These are phyloP conservation scores for Pogonocherus hispidulus DNA, from an alignment of 2,888 invertebrate species.

Conservation along the genomic window DNA sequence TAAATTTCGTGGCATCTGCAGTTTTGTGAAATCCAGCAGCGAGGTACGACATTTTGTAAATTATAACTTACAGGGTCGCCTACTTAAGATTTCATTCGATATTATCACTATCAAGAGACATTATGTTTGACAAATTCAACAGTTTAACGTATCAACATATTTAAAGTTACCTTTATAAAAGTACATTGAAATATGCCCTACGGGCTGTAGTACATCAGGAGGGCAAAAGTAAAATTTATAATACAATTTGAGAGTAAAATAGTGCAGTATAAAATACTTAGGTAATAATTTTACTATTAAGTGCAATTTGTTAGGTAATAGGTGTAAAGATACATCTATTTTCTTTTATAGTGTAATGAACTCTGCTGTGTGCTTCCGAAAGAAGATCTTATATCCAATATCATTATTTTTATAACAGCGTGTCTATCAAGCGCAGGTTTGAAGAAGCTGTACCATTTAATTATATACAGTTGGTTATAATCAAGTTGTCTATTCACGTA, in stretches of 20 bases:
- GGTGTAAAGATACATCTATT: background rate
- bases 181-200: too few relatives aligned
- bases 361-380: constrained; percentile 21
- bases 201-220: too few relatives aligned
- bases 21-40: constrained; percentile 5
- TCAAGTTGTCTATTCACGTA: constrained; percentile 50
- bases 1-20: constrained; percentile 27
- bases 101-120: too few relatives aligned
- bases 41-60: background rate
- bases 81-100: background rate
- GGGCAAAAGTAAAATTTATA: too few relatives aligned
- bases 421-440: constrained; percentile 37
- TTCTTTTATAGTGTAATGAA: constrained; percentile 36
- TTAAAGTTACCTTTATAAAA: too few relatives aligned
- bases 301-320: too few relatives aligned
- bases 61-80: background rate
- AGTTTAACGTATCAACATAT: too few relatives aligned
- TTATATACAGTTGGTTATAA: constrained; percentile 49
- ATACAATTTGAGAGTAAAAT: too few relatives aligned
- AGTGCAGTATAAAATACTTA: too few relatives aligned
- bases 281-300: too few relatives aligned
- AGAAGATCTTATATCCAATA: constrained; percentile 34
- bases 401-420: constrained; percentile 42
- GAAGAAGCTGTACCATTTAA: constrained; percentile 46
- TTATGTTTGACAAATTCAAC: too few relatives aligned